Evolutionary conservation across 37 sponge, comb jelly and placozoan species (phyloP), one percentile per base, ranked within the genome.

Genomic region (Beroe forskalii): DNA sequence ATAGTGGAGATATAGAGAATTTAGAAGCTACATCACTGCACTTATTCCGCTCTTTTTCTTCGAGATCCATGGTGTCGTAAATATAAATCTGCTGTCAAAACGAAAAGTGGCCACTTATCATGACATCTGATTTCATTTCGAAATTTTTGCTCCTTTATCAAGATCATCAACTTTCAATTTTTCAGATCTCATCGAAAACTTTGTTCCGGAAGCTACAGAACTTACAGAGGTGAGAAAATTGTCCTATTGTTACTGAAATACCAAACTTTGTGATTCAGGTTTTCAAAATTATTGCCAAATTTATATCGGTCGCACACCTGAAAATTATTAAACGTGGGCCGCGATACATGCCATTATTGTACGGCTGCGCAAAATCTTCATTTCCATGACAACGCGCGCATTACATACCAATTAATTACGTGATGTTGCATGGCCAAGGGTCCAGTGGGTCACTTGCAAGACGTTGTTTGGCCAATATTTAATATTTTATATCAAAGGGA

Each of bases 151-250:
- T 80, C 86, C 86, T 80, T 80, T 37, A 80, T 80, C 37, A 80
- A 80, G 32, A 4, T 3, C 19, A 9, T 64, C 41, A 64, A 14
- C 4, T 4, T 76, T 6, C 3, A 36, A 67, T 12, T 31, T 80
- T 91, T 62, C 67, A 91, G 92, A 95, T 27, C 36, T 80, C 20
- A 66, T 97, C 33, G 97, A 97, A 76, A 92, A 66, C 20, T 94
- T 94, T 90, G 94, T 94, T 0, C 97, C 97, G 0, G 91, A 91
- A 23, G 40, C 95, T 60, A 89, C 92, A 0, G 93, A 91, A 40
- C 90, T 62, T 6, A 55, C 44, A 19, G 89, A 91, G 62, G 91
- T 48, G 67, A 69, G 32, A 48, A 48, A 17, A n/a, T 6, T 48
- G 12, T 48, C 55, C 12, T 8, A 67, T 14, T 67, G 9, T 33